phyloP scores from a whole-genome alignment of 2,888 invertebrate species.

The Protophormia terraenovae region DNA sequence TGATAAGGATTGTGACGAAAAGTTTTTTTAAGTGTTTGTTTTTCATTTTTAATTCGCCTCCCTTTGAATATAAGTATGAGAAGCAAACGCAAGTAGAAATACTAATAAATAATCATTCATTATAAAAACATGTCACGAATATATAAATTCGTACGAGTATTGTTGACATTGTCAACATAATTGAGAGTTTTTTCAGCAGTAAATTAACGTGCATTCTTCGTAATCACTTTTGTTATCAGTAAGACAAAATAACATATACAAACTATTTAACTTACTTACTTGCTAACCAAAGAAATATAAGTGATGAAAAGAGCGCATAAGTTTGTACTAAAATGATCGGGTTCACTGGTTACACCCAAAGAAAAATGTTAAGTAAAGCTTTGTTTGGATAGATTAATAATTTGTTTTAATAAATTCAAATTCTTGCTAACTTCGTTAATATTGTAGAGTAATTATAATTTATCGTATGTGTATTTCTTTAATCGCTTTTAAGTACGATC shows the following conservation, averaged over 20 bases:
- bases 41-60: neutral
- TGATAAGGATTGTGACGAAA: constrained; percentile 18
- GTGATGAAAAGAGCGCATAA: neutral
- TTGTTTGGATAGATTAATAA: neutral
- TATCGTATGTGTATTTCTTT: too few relatives aligned
- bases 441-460: too few relatives aligned
- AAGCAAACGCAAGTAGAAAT: neutral
- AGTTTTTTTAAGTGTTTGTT: neutral
- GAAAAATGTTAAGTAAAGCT: neutral
- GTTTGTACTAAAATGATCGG: neutral
- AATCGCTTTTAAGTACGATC: too few relatives aligned
- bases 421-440: too few relatives aligned
- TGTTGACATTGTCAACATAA: constrained; percentile 62
- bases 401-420: too few relatives aligned
- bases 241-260: constrained; percentile 19
- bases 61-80: neutral
- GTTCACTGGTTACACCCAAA: neutral
- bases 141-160: neutral
- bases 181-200: constrained; percentile 32
- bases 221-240: constrained; percentile 45
- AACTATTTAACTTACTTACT: neutral
- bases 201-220: constrained; percentile 13
- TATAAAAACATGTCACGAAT: constrained; percentile 57
- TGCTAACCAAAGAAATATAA: constrained; percentile 14
- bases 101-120: constrained; percentile 54